Conservation (phyloP, 1,140 invertebrate species). For the Kradibia gibbosae region DNA sequence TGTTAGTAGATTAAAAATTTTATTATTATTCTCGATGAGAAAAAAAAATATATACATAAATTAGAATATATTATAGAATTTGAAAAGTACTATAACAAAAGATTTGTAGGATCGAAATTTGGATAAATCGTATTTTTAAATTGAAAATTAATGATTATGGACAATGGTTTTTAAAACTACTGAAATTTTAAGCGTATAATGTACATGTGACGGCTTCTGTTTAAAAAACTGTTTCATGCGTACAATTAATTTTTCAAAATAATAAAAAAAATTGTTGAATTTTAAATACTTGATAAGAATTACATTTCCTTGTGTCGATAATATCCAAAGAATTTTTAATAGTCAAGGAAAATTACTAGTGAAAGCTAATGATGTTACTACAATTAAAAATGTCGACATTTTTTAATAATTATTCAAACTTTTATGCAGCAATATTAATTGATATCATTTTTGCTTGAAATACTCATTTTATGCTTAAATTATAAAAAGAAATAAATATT, state of each 20-base stretch:
- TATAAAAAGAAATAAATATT: slow-evolving; percentile 1
- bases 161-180: neutral
- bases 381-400: neutral
- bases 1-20: neutral
- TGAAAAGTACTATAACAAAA: neutral
- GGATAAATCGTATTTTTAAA: neutral
- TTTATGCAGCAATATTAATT: neutral
- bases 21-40: neutral
- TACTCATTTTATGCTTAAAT: neutral
- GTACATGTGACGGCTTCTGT: neutral
- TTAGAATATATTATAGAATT: neutral
- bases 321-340: neutral
- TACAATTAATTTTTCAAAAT: neutral
- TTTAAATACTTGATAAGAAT: neutral
- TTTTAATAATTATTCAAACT: neutral
- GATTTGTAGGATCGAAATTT: neutral
- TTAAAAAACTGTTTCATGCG: neutral
- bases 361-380: neutral
- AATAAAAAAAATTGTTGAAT: neutral
- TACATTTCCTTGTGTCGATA: neutral
- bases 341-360: neutral
- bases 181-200: neutral
- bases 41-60: slow-evolving; percentile 5
- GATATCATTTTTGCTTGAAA: neutral
- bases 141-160: neutral